Percentiles rank a stretch among this genome's conserved stretches.
Conservation (phyloP, 2,797 vertebrate species). For the Thamnophis elegans region DNA sequence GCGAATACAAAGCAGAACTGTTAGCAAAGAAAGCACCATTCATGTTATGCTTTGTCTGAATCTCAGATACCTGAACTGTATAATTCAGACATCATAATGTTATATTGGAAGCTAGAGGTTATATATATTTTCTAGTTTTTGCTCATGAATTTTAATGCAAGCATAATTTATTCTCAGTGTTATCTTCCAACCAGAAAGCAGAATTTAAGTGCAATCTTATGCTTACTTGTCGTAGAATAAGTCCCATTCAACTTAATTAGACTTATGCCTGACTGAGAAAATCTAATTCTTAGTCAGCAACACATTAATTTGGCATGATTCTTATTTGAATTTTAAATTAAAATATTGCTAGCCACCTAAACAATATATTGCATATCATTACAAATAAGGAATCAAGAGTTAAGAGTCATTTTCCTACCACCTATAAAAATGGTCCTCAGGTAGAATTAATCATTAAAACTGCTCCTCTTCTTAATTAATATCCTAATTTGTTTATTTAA, state of each 20-base stretch:
- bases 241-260: not conserved
- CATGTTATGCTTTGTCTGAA: not conserved
- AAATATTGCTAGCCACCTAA: not conserved
- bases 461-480: not conserved
- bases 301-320: not conserved
- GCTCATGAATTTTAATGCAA: not conserved
- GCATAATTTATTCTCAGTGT: not conserved
- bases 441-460: conserved; percentile 2
- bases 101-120: not conserved
- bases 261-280: not conserved
- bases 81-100: not conserved
- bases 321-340: not conserved
- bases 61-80: not conserved
- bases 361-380: not conserved
- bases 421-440: not conserved
- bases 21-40: not conserved
- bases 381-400: not conserved
- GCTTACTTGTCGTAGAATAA: not conserved
- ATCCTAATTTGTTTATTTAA: conserved; percentile 1
- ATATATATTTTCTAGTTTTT: not conserved
- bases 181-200: not conserved
- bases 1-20: not conserved
- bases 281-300: not conserved
- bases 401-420: conserved; percentile 9
- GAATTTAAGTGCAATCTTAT: not conserved